A percentile compares a stretch with the other conserved stretches of the same genome.
Evolutionary conservation across 2,113 vertebrate genomes (phyloP).

Genomic region (Chaenocephalus aceratus): DNA sequence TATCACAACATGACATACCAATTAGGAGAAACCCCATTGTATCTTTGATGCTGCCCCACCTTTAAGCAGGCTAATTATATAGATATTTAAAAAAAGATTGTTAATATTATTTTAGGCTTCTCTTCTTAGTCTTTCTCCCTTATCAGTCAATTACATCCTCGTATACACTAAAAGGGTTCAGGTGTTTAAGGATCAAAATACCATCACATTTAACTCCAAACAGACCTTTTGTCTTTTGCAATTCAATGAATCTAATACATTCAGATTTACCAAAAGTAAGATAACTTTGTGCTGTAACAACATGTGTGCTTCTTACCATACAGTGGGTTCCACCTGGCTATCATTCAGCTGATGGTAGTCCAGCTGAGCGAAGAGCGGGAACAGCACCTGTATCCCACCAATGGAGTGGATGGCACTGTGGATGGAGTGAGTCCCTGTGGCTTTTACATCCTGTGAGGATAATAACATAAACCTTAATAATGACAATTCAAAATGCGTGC

Average conservation of each 20-base stretch:
- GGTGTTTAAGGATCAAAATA: neutral
- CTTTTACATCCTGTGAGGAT: conserved; percentile 91
- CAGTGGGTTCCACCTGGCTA: conserved; percentile 91
- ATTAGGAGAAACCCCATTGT: neutral
- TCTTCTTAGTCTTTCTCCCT: no score
- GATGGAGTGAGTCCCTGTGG: conserved; percentile 97
- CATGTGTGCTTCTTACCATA: conserved; percentile 83
- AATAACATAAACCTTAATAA: neutral
- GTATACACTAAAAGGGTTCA: neutral
- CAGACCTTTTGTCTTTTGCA: neutral
- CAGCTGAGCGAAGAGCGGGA: conserved; percentile 95
- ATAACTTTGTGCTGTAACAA: neutral
- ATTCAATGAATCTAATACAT: neutral
- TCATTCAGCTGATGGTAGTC: conserved; percentile 92
- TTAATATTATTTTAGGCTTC: no score
- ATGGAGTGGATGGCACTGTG: conserved; percentile 98
- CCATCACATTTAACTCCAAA: neutral
- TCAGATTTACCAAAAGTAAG: neutral
- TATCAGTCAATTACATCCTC: neutral
- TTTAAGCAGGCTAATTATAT: no score
- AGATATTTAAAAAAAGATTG: no score
- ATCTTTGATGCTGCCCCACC: neutral
- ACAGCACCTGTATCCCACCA: conserved; percentile 96
- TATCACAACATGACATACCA: neutral
- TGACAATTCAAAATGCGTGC: neutral